Evolutionary conservation across 2,888 invertebrate species (phyloP), one percentile per base, ranked within the genome.

Genomic region (Calliphora vomitoria): DNA sequence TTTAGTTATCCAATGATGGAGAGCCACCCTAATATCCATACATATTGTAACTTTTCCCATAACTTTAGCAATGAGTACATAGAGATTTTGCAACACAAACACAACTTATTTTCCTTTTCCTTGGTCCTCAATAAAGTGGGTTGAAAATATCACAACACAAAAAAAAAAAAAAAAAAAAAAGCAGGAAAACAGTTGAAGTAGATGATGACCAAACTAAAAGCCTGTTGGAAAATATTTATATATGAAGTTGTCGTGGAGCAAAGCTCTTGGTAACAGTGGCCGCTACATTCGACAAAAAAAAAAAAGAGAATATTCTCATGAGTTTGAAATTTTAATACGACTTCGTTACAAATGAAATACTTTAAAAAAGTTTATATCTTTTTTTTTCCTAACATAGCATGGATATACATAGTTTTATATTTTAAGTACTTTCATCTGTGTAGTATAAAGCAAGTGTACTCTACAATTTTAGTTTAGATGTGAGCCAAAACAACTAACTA

Each of bases 291-390:
- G 47, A 69, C 78, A 47, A 31, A n/a, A 78, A 74, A 47, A 31
- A n/a, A 78, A 74, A 75, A 35, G 47, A 82, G 64, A 66, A 84
- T 79, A 78, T 78, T 72, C 81, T 47, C 82, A 31, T 80, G 79
- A 60, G 80, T 86, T 60, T 78, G 85, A 64, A 66, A 69, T 79
- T 80, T 76, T 89, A 75, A 84, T 87, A 85, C 82, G 88, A 89
- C 88, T 89, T 88, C 85, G 86, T 86, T 89, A 84, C 86, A 84
- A 81, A 82, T 85, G 88, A 88, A 88, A 88, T 81, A 89, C 83
- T 88, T 66, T 85, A 62, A 55, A 76, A 87, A 88, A 88, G 75
- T 47, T 89, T 86, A 80, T 62, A 76, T 69, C 66, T 84, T 81
- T 25, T 47, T 71, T 69, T 35, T 68, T 4, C 6, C 15, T 31